These are phyloP conservation scores for Neolamprologus fasciatus DNA, from an alignment of 2,113 vertebrate species.

Conservation along the genomic window DNA sequence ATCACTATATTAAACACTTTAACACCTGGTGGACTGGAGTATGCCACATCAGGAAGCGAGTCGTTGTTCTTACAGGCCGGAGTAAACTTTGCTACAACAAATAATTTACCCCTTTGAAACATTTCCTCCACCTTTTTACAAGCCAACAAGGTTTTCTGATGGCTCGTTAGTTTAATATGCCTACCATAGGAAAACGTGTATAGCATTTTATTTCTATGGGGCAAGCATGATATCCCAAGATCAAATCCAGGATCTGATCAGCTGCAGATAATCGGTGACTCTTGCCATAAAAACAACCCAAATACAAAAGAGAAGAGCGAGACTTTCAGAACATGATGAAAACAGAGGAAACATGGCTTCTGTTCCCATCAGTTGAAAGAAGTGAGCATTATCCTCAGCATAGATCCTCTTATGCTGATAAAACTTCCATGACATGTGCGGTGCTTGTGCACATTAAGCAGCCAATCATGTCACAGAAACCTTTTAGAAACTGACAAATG, in stretches of 20 bases:
- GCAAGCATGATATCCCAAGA: not conserved
- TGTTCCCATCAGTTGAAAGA: not conserved
- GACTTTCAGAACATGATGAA: not conserved
- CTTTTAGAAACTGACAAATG: not conserved
- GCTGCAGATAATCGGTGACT: not conserved
- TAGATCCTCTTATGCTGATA: not conserved
- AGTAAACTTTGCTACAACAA: not conserved
- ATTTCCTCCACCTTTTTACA: not conserved
- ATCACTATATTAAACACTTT: not conserved
- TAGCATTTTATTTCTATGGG: not conserved
- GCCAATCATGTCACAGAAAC: not conserved
- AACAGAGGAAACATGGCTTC: not conserved
- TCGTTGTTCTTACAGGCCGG: not conserved
- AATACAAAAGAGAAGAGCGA: not conserved
- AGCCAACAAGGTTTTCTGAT: not conserved
- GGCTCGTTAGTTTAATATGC: not conserved
- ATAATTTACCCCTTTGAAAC: not conserved
- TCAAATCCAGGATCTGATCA: not conserved
- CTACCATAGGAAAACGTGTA: not conserved
- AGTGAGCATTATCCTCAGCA: not conserved
- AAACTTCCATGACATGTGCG: accelerated
- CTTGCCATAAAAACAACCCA: not conserved
- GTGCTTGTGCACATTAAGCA: not conserved
- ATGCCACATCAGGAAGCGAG: not conserved
- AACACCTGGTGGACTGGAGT: not conserved